These are phyloP conservation scores for Sebastes trivittatus DNA, from an alignment of 2,797 vertebrate genomes.

Conservation along the genomic window DNA sequence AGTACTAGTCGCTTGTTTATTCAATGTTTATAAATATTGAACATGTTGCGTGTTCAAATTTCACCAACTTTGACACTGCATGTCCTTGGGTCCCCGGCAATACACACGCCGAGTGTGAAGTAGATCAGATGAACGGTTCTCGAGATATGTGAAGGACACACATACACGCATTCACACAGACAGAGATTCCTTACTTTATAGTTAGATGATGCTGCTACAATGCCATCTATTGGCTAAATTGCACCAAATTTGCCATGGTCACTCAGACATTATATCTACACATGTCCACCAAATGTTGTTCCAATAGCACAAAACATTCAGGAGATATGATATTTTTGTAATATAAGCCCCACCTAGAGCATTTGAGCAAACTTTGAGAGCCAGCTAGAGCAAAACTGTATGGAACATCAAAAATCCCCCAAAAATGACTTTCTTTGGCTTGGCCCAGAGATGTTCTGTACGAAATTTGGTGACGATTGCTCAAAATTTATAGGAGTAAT, in stretches of 20 bases:
- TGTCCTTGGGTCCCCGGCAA: not conserved
- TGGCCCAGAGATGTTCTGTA: too few relatives aligned
- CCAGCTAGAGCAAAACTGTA: not conserved
- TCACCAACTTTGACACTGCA: not conserved
- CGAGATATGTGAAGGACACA: not conserved
- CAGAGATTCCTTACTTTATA: not conserved
- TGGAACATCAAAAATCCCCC: not conserved
- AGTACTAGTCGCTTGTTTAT: rapidly evolving
- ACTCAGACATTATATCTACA: not conserved
- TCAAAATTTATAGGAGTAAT: not conserved
- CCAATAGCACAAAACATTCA: not conserved
- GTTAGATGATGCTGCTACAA: not conserved
- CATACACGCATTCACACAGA: not conserved
- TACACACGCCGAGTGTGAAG: not conserved
- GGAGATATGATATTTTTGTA: not conserved
- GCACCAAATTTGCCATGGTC: not conserved
- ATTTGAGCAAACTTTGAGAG: not conserved
- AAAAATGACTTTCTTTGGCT: too few relatives aligned
- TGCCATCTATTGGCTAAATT: not conserved
- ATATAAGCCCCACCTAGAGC: not conserved
- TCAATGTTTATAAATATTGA: not conserved
- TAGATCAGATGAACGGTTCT: not conserved
- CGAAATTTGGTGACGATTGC: not conserved
- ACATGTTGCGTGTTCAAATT: rapidly evolving
- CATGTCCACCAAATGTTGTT: not conserved